Percentiles rank a stretch among this genome's conserved stretches.
phyloP scores from a whole-genome alignment of 2,113 vertebrate genomes.

The Amblyornis subalaris region DNA sequence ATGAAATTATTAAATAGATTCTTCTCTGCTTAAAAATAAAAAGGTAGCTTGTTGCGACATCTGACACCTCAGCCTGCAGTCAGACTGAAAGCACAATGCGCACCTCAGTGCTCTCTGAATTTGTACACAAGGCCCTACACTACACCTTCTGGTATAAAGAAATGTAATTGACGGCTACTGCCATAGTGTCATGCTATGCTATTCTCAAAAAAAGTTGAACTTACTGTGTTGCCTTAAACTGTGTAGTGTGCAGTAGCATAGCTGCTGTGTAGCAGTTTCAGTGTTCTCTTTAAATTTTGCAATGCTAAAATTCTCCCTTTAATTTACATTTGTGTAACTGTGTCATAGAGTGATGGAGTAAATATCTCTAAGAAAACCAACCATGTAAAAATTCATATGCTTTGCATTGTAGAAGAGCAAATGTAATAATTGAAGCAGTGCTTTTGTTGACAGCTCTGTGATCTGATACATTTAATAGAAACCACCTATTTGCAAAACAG shows the following conservation, averaged over 20 bases:
- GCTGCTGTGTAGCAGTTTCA: neutral
- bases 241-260: fast-evolving
- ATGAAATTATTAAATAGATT: neutral
- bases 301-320: neutral
- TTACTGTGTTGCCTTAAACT: neutral
- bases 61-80: neutral
- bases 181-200: neutral
- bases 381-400: neutral
- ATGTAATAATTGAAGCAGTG: neutral
- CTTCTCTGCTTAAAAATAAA: neutral
- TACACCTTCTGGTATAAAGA: neutral
- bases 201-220: neutral
- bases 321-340: neutral
- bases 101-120: neutral
- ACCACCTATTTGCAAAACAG: neutral
- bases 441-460: neutral
- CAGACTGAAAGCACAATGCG: fast-evolving
- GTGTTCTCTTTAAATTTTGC: neutral
- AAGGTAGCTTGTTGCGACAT: fast-evolving
- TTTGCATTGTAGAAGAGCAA: neutral
- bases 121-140: neutral
- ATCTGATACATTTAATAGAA: neutral
- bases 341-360: neutral
- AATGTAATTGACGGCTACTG: neutral
- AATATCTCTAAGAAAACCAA: neutral